These are phyloP conservation scores for Apotomis capreana DNA, from an alignment of 2,888 invertebrate species.

Conservation along the genomic window DNA sequence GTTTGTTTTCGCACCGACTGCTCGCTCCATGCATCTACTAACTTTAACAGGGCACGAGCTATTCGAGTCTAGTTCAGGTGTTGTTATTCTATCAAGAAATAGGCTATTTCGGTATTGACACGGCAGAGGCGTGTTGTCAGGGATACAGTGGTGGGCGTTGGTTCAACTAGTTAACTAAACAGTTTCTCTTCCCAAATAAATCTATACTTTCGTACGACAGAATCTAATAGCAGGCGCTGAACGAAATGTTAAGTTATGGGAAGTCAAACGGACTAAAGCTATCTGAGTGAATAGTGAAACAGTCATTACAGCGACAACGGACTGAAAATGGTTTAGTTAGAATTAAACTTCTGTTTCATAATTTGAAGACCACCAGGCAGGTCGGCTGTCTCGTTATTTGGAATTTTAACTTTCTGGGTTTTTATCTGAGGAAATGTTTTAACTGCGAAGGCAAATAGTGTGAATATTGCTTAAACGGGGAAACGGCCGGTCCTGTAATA, in stretches of 20 bases:
- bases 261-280: background rate
- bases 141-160: background rate
- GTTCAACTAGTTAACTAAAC: background rate
- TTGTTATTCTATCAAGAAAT: background rate
- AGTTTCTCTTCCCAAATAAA: background rate
- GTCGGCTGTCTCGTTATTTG: no score
- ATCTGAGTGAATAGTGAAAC: no score
- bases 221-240: background rate
- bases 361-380: no score
- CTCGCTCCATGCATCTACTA: conserved; percentile 37
- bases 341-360: no score
- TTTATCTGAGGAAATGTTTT: no score
- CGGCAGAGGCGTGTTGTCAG: conserved; percentile 32
- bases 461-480: no score
- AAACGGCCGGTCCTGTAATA: no score
- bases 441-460: no score
- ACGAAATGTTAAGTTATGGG: background rate
- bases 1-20: conserved; percentile 18
- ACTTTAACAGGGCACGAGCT: conserved; percentile 27
- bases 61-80: background rate
- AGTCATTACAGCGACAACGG: no score
- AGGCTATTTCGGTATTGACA: background rate
- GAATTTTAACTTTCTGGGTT: no score
- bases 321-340: no score
- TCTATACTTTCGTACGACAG: background rate